These are phyloP conservation scores for Percopsis omiscomaycus DNA, from an alignment of 2,797 vertebrate genomes.

Conservation along the genomic window DNA sequence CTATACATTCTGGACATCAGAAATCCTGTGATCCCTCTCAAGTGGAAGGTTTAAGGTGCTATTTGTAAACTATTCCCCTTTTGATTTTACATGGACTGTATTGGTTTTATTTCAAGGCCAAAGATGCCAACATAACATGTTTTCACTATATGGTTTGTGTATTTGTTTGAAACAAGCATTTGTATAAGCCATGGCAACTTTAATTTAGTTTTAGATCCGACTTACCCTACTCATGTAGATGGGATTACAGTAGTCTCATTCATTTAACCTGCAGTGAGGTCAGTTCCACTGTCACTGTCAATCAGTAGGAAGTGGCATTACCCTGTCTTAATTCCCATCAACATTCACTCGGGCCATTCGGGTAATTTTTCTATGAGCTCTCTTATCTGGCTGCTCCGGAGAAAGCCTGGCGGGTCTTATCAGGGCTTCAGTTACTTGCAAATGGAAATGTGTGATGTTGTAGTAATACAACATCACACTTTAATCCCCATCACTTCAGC, in stretches of 20 bases:
- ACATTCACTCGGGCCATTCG: constrained; percentile 35
- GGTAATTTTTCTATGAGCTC: constrained; percentile 22
- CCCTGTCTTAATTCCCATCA: constrained; percentile 57
- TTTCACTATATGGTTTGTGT: too few species aligned
- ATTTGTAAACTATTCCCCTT: too few species aligned
- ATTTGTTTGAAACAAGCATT: too few species aligned
- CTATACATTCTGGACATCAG: too few species aligned
- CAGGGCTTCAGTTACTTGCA: neutral
- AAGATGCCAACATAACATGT: too few species aligned
- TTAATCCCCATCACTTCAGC: too few species aligned
- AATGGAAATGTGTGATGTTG: too few species aligned
- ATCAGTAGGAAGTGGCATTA: constrained; percentile 65
- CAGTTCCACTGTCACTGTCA: constrained; percentile 59
- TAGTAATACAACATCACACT: too few species aligned
- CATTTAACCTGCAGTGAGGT: constrained; percentile 50
- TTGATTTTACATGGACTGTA: too few species aligned
- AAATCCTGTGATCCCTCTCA: too few species aligned
- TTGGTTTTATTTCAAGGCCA: too few species aligned
- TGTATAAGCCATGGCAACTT: constrained; percentile 12
- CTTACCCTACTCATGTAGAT: constrained; percentile 51
- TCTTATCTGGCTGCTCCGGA: constrained; percentile 30
- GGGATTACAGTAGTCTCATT: constrained; percentile 67
- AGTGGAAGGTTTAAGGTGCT: too few species aligned
- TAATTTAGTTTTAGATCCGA: constrained; percentile 23
- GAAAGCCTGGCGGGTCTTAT: neutral